Percentiles rank a stretch among this genome's conserved stretches.
phyloP scores from a whole-genome alignment of 2,888 invertebrate genomes.

The Ochropacha duplaris region DNA sequence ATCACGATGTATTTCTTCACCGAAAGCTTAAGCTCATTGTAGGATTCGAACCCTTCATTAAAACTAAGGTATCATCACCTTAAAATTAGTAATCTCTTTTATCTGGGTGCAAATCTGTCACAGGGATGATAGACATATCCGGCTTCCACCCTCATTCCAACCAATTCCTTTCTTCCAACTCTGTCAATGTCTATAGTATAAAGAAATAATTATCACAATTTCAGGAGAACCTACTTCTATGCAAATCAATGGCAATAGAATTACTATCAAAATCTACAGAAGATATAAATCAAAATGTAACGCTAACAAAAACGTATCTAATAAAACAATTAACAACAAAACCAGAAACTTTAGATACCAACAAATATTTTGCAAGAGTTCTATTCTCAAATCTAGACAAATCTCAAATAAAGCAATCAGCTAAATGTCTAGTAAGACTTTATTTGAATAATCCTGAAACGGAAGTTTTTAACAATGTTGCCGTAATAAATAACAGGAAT shows the following conservation, averaged over 20 bases:
- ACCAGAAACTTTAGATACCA: conserved; percentile 37
- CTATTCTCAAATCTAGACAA: conserved; percentile 57
- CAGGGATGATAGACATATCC: too few relatives aligned
- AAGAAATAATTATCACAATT: conserved; percentile 32
- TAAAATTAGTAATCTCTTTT: too few relatives aligned
- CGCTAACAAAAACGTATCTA: conserved; percentile 51
- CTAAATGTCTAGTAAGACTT: conserved; percentile 59
- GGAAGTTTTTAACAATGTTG: conserved; percentile 46
- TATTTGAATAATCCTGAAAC: conserved; percentile 35
- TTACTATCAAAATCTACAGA: conserved; percentile 34
- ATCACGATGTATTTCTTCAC: too few relatives aligned
- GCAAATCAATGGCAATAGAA: conserved; percentile 59
- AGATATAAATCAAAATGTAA: conserved; percentile 21
- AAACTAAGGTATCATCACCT: too few relatives aligned
- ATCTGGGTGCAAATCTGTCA: too few relatives aligned
- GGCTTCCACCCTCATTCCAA: too few relatives aligned
- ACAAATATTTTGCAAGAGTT: conserved; percentile 47
- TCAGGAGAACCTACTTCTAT: conserved; percentile 62
- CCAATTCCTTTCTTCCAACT: too few relatives aligned
- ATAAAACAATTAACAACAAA: conserved; percentile 51
- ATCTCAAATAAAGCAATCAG: conserved; percentile 49
- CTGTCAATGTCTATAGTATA: too few relatives aligned
- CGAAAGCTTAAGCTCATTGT: too few relatives aligned
- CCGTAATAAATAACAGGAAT: conserved; percentile 49
- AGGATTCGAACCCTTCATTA: too few relatives aligned